phyloP scores from a whole-genome alignment of 2,888 invertebrate species.

The Lasioglossum figueresi region DNA sequence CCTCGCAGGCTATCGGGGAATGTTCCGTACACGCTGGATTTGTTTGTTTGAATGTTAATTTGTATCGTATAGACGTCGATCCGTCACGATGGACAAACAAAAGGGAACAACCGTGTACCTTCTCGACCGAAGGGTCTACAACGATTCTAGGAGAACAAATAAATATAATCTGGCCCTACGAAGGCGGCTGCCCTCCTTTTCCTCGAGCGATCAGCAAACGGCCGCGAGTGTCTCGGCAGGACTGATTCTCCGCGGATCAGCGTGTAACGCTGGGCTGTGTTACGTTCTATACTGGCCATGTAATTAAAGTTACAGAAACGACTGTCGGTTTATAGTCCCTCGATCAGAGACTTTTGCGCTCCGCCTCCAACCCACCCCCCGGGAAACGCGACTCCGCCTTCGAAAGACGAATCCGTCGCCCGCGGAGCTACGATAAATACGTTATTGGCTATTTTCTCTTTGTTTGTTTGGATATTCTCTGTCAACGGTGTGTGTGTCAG shows the following conservation, averaged over 20 bases:
- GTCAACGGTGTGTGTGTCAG: constrained; percentile 50
- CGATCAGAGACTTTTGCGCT: constrained; percentile 35
- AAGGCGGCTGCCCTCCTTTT: neutral
- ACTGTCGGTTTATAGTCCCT: constrained; percentile 53
- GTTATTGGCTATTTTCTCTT: constrained; percentile 37
- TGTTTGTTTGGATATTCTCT: constrained; percentile 37
- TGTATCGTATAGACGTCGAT: neutral
- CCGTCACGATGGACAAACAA: neutral
- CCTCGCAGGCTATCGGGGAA: neutral
- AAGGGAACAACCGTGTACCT: neutral
- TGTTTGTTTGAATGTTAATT: neutral
- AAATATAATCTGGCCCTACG: constrained; percentile 16
- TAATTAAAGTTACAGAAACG: constrained; percentile 49
- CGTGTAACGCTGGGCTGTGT: constrained; percentile 27
- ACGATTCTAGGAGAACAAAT: constrained; percentile 17
- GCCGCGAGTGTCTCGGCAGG: neutral
- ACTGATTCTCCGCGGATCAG: constrained; percentile 30
- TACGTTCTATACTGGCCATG: constrained; percentile 55
- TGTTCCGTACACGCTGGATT: neutral
- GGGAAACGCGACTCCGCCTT: neutral
- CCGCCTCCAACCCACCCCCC: neutral
- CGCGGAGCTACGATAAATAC: constrained; percentile 53
- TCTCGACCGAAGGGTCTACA: neutral
- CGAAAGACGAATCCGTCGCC: neutral
- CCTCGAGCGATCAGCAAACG: neutral